These are phyloP conservation scores for Lomographa bimaculata DNA, from an alignment of 2,888 invertebrate species.

Conservation along the genomic window DNA sequence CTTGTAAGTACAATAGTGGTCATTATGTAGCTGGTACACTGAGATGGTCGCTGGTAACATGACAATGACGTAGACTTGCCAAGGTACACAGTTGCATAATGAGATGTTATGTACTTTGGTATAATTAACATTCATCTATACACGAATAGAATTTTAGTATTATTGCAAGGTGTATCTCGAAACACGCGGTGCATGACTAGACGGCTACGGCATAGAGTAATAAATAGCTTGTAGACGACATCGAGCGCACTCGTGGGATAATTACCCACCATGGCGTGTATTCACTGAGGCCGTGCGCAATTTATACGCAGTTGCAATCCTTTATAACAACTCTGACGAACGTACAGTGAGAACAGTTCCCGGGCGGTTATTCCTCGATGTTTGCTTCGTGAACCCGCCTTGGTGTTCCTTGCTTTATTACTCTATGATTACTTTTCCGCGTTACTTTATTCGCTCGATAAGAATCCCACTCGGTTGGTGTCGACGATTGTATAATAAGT, in stretches of 20 bases:
- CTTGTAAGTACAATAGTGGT: no score
- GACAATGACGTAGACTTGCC: constrained; percentile 9
- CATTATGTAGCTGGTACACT: no score
- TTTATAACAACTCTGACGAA: constrained; percentile 1
- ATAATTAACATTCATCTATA: constrained; percentile 6
- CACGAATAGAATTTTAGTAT: constrained; percentile 7
- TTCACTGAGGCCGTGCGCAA: constrained; percentile 17
- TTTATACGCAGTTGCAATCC: constrained; percentile 15
- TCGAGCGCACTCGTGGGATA: constrained; percentile 21
- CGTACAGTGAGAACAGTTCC: constrained; percentile 1
- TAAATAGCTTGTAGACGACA: constrained; percentile 22
- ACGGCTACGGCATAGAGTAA: constrained; percentile 25
- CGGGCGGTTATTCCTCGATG: constrained; percentile 7
- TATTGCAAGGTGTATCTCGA: constrained; percentile 10
- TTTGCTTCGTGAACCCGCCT: constrained; percentile 12
- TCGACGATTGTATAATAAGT: constrained; percentile 4
- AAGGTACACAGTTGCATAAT: constrained; percentile 1
- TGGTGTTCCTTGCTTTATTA: constrained; percentile 8
- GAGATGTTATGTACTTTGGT: constrained; percentile 8
- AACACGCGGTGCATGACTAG: constrained; percentile 17
- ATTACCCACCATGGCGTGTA: constrained; percentile 17
- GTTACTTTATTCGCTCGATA: constrained; percentile 2
- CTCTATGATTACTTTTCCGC: constrained; percentile 17
- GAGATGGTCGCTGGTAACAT: no score
- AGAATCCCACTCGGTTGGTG: no score